These are phyloP conservation scores for Phoxinus phoxinus DNA, from an alignment of 2,113 vertebrate species.

Conservation along the genomic window DNA sequence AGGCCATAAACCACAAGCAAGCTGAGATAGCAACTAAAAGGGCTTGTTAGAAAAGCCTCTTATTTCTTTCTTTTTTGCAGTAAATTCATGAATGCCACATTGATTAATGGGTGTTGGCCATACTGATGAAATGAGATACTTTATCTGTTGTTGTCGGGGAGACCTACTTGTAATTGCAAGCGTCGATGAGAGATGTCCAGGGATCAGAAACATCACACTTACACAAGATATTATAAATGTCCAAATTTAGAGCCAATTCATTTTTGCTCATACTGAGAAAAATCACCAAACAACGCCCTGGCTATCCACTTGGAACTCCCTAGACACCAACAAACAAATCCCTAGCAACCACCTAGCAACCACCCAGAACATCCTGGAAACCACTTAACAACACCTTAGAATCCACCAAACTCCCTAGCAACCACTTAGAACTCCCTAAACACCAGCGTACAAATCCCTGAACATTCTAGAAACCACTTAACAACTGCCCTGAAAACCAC, in stretches of 20 bases:
- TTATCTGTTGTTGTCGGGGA: constrained; percentile 43
- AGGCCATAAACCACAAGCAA: constrained; percentile 11
- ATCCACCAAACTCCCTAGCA: neutral
- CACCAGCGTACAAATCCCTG: too few relatives aligned
- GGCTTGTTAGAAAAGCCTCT: constrained; percentile 18
- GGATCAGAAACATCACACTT: neutral
- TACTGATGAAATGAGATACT: constrained; percentile 49
- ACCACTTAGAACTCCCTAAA: neutral
- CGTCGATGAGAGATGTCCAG: neutral
- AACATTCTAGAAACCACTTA: neutral
- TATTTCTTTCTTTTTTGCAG: neutral
- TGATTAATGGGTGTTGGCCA: constrained; percentile 51
- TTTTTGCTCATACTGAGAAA: neutral
- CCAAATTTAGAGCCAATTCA: neutral
- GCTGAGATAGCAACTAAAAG: constrained; percentile 5
- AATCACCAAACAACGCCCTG: neutral
- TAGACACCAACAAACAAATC: too few relatives aligned
- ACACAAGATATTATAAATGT: neutral
- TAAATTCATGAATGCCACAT: constrained; percentile 41
- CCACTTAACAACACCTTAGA: neutral
- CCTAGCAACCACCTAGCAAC: neutral
- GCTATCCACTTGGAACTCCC: neutral
- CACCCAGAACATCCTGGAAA: neutral
- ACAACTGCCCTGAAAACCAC: neutral
- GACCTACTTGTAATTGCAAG: constrained; percentile 11